Conservation (phyloP, 1,140 invertebrate species). For the Argopecten irradians region DNA sequence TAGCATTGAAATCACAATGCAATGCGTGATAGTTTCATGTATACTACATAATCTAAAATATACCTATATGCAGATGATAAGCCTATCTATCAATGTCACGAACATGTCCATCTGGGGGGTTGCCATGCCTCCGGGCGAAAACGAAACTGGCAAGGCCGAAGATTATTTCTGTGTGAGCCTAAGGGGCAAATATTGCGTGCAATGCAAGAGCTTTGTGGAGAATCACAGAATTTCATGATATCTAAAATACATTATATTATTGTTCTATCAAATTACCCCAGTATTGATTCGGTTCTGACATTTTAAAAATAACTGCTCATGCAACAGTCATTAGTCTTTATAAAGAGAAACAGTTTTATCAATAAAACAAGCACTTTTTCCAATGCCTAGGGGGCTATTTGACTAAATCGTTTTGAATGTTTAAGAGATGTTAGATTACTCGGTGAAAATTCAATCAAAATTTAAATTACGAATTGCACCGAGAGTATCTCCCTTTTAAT, state of each 20-base stretch:
- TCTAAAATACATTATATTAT: background rate
- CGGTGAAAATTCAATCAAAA: background rate
- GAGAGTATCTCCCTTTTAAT: background rate
- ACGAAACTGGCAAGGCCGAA: background rate
- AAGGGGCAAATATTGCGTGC: background rate
- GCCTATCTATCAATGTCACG: too few relatives aligned
- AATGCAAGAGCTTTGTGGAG: background rate
- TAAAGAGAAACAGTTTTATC: background rate
- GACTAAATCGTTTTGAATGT: slow-evolving; percentile 11
- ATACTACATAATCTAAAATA: too few relatives aligned
- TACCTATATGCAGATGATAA: too few relatives aligned
- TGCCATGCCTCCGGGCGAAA: background rate
- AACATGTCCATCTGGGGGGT: too few relatives aligned
- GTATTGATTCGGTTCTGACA: background rate
- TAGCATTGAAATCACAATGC: too few relatives aligned
- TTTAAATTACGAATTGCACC: background rate
- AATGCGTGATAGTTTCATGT: too few relatives aligned
- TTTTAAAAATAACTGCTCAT: background rate
- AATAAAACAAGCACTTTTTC: background rate
- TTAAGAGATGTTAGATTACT: slow-evolving; percentile 10
- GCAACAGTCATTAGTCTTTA: slow-evolving; percentile 1
- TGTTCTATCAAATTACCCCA: background rate
- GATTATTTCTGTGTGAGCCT: background rate
- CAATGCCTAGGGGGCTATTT: background rate
- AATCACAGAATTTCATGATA: background rate